Evolutionary conservation across 2,797 vertebrate genomes (phyloP), one percentile per base, ranked within the genome.

Genomic region (Rhabdophis nuchalis): DNA sequence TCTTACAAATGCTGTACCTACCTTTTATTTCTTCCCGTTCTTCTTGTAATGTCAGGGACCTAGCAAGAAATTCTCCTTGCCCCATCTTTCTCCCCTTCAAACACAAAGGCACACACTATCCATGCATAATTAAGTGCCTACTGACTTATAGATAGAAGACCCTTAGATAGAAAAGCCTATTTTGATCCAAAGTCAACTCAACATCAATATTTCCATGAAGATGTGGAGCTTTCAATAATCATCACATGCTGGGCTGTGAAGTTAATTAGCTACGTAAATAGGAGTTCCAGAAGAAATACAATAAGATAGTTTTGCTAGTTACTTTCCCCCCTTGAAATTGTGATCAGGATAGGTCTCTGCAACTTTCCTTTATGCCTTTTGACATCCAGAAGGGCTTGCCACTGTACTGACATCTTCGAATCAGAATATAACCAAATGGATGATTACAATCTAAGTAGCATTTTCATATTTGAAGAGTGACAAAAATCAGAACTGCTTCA

Each of bases 111-210:
- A 20, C 25, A 92, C 8, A 91, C 92, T 50, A 82, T 86, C 93
- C 86, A 93, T 94, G 61, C 41, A 94, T 27, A 92, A 20, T 94
- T 87, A 85, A 95, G 93, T 93, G 46, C 46, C 27, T 91, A 93
- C 85, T 85, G 57, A 92, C 27, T 85, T 60, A 9, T 90, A 96
- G n/a, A 52, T 89, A 11, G 91, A 91, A 82, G 36, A 41, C 18
- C 68, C 36, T 77, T 41, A 82, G 18, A 11, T 82, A 46, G 72
- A 23, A 46, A 82, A 46, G 0, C 41, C 36, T 82, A 41, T 20
- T 82, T 82, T 82, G 72, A 82, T 46, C 20, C 72, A 82, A 46
- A 82, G 72, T 41, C 72, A 77, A 77, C 72, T 41, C 72, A 77
- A 23, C 36, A 11, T 82, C 36, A 82, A 23, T 41, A 46, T 46